These are phyloP conservation scores for Agriopis marginaria DNA, from an alignment of 2,888 invertebrate genomes.

Conservation along the genomic window DNA sequence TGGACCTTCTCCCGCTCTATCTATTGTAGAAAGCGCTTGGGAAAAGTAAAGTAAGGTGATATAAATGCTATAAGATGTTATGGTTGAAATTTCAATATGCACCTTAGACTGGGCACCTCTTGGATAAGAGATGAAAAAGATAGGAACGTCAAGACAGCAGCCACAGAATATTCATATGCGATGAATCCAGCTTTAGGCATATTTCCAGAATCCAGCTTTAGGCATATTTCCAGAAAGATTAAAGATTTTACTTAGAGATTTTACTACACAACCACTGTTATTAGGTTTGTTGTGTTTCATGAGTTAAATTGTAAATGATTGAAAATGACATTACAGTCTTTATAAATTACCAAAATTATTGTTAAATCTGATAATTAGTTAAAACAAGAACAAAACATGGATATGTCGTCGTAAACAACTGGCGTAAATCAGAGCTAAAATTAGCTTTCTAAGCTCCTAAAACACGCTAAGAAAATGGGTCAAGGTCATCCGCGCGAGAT, in stretches of 20 bases:
- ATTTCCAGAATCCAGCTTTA: conserved; percentile 17
- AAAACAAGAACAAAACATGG: conserved; percentile 16
- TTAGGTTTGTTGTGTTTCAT: background rate
- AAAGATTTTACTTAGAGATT: conserved; percentile 26
- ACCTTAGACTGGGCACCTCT: background rate
- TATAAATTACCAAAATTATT: background rate
- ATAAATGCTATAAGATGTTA: too few relatives aligned
- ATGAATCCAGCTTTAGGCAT: conserved; percentile 14
- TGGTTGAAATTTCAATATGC: background rate
- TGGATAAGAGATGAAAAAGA: background rate
- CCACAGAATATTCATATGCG: background rate
- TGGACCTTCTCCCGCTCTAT: background rate
- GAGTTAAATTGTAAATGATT: background rate
- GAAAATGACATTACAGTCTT: background rate
- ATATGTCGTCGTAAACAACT: conserved; percentile 13
- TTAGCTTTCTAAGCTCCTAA: conserved; percentile 43
- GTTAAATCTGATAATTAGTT: background rate
- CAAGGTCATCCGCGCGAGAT: conserved; percentile 73
- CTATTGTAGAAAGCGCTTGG: background rate
- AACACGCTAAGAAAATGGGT: conserved; percentile 64
- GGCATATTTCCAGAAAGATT: conserved; percentile 31
- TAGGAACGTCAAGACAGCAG: too few relatives aligned
- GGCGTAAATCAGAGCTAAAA: conserved; percentile 12
- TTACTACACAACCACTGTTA: background rate
- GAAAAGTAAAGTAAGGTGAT: too few relatives aligned